Base-by-base conservation (phyloP, 2,888 invertebrate genomes). In the Limnephilus lunatus region DNA sequence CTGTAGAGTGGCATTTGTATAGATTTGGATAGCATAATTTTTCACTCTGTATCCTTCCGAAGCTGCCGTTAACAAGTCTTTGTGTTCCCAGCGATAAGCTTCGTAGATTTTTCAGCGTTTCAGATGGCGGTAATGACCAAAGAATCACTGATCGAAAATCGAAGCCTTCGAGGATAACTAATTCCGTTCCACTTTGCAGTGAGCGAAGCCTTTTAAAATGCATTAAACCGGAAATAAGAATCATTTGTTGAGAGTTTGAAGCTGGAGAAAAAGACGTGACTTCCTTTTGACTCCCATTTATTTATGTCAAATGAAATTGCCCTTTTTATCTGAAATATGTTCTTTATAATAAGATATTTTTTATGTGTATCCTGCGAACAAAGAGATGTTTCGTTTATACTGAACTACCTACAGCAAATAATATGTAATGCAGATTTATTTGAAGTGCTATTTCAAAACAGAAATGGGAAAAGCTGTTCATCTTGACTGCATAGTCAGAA, bases 1-100 rank as follows among this genome's bases (percentile, higher is more conserved):
- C 25, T 68, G 68, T 68, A 68, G 68, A 68, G 68, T 68, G 9
- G 92, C 90, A 91, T 91, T 92, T 93, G 93, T 92, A 92, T 91
- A 92, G 91, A 85, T 92, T 92, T 90, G 92, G 92, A 91, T 89
- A 92, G 93, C 91, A 93, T 93, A 93, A 93, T 93, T 93, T 89
- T 91, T 92, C 93, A 93, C 93, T 93, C 92, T 93, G 92, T 93
- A 93, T 92, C 93, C 92, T 90, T 93, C 93, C 85, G 83, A 90
- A 68, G 68, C 92, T 92, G 89, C 93, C 89, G 91, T 91, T 90
- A 90, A 91, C 92, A 90, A 91, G 93, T 90, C 93, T 92, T 92
- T 92, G 93, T 92, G 92, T 89, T 81, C 86, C 35, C 89, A 80
- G 81, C 89, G 93, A 93, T 93, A 93, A 93, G 93, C 93, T 85